Evolutionary conservation across 2,797 vertebrate species (phyloP).

Genomic region (Morelia viridis): DNA sequence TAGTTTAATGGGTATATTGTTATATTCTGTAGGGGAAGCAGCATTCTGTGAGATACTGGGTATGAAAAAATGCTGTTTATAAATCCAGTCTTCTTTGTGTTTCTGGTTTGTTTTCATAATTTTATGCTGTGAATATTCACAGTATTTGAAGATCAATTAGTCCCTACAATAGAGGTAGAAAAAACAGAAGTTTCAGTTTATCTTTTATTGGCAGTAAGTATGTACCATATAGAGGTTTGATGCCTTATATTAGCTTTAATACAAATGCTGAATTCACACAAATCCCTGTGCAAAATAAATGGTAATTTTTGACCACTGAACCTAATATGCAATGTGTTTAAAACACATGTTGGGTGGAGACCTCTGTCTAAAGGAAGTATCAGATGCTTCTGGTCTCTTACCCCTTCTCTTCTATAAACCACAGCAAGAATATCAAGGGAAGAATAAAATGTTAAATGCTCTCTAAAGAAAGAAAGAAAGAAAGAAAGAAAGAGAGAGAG

Average conservation of each 20-base stretch:
- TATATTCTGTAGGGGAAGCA: conserved; percentile 28
- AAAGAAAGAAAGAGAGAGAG: conserved; percentile 31
- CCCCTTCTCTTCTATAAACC: conserved; percentile 51
- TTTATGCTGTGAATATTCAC: background rate
- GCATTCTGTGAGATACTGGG: conserved; percentile 26
- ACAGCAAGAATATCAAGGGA: conserved; percentile 63
- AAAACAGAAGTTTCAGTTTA: conserved; percentile 17
- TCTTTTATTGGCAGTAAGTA: conserved; percentile 25
- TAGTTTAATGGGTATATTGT: conserved; percentile 28
- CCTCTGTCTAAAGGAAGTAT: conserved; percentile 64
- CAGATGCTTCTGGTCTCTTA: conserved; percentile 51
- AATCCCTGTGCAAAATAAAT: conserved; percentile 40
- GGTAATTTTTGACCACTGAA: conserved; percentile 58
- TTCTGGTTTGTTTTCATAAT: conserved; percentile 7
- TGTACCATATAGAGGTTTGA: background rate
- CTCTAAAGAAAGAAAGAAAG: background rate
- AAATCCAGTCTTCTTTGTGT: conserved; percentile 34
- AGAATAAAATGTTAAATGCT: conserved; percentile 60
- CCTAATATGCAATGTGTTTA: conserved; percentile 50
- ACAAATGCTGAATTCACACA: conserved; percentile 51
- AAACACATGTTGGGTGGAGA: conserved; percentile 66
- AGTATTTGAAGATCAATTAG: background rate
- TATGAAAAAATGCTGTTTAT: conserved; percentile 33
- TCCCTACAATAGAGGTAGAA: background rate
- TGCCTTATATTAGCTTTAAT: conserved; percentile 28